Percentiles rank a stretch among this genome's conserved stretches.
These are phyloP conservation scores for Lacanobia wlatinum DNA, from an alignment of 2,888 invertebrate species.

Conservation along the genomic window DNA sequence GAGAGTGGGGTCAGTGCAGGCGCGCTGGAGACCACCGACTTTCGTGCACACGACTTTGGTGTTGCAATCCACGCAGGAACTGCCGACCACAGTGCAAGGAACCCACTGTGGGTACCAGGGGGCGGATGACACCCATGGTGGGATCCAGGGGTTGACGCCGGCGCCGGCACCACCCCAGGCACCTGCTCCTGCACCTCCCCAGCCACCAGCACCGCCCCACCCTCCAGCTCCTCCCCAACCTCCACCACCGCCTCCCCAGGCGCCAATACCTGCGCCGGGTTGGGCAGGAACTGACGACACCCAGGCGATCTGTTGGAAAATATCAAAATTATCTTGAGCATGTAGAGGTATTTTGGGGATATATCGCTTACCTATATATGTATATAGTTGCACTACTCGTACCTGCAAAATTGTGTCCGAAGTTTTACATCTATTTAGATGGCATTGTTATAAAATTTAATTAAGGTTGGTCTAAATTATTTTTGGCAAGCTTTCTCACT, in stretches of 20 bases:
- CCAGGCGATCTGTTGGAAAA: constrained; percentile 74
- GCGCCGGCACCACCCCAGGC: constrained; percentile 61
- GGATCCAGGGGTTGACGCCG: constrained; percentile 82
- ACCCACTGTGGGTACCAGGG: constrained; percentile 85
- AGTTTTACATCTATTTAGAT: background rate
- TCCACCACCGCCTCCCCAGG: constrained; percentile 60
- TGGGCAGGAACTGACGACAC: constrained; percentile 78
- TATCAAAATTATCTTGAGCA: constrained; percentile 12
- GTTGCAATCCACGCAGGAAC: constrained; percentile 80
- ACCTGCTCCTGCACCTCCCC: constrained; percentile 60
- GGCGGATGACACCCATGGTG: constrained; percentile 82
- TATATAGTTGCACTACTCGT: background rate
- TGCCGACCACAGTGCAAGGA: constrained; percentile 80
- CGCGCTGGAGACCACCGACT: constrained; percentile 79
- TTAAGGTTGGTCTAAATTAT: background rate
- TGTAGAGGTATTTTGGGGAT: no score
- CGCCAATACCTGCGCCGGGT: constrained; percentile 55
- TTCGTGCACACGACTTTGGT: constrained; percentile 85
- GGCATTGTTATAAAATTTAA: background rate
- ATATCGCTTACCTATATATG: background rate
- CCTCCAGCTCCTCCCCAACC: constrained; percentile 62
- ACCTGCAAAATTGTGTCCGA: background rate
- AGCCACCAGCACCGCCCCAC: constrained; percentile 62
- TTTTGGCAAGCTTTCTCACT: constrained; percentile 10
- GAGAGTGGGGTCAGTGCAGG: constrained; percentile 82